Percentiles rank a stretch among this genome's conserved stretches.
Conservation (phyloP, 1,140 invertebrate genomes). For the Hycleus phaleratus region DNA sequence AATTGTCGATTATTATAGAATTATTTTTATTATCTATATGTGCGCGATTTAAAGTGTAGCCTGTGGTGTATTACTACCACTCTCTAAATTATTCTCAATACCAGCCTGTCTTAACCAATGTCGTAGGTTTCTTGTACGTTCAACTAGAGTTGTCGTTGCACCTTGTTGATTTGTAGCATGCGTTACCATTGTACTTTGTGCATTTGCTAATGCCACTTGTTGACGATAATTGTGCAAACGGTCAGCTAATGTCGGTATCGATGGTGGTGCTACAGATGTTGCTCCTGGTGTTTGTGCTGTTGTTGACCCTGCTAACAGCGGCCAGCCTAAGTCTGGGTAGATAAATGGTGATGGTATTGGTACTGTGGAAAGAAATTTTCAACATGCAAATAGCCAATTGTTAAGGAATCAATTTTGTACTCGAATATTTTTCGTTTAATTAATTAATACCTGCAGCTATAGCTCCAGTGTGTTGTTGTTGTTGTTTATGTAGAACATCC, state of each 20-base stretch:
- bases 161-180: conserved; percentile 39
- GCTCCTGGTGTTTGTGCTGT: conserved; percentile 9
- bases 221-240: conserved; percentile 46
- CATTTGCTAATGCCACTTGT: conserved; percentile 37
- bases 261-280: conserved; percentile 39
- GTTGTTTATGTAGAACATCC: conserved; percentile 57
- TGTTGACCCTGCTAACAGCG: conserved; percentile 38
- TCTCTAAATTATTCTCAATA: conserved; percentile 27
- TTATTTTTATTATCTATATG: background rate
- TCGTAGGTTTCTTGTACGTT: conserved; percentile 55
- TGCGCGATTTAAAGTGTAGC: conserved; percentile 31
- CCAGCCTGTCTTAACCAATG: conserved; percentile 54
- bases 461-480: conserved; percentile 40
- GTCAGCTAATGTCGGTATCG: conserved; percentile 45
- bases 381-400: too few relatives aligned
- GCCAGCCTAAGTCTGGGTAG: conserved; percentile 55
- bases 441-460: conserved; percentile 41
- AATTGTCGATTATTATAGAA: too few relatives aligned
- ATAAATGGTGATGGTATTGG: conserved; percentile 43
- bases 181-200: conserved; percentile 43
- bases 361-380: conserved; percentile 25
- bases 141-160: conserved; percentile 51
- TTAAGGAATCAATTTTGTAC: too few relatives aligned
- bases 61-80: conserved; percentile 24
- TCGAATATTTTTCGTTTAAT: background rate